Evolutionary conservation across 2,888 invertebrate species (phyloP), one percentile per base, ranked within the genome.

Genomic region (Nomada lathburiana): DNA sequence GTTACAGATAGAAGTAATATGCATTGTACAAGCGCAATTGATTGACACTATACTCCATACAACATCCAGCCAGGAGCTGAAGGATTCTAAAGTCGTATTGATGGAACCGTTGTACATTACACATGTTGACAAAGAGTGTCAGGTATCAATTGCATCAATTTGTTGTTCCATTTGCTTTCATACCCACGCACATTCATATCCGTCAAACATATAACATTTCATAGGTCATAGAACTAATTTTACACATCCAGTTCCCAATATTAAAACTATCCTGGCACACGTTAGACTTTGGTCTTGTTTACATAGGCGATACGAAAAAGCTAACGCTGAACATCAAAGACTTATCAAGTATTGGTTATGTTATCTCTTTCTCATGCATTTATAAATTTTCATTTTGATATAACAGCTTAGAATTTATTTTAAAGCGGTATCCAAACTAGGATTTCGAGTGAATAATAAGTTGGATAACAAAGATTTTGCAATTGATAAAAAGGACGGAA

Each of bases 211-310:
- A 16, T 44, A 0, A 64, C 55, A 57, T 88, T 90, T 47, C 57
- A 10, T 20, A 92, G 92, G 29, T 76, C 16, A 36, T 90, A 11
- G 84, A 89, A 26, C 53, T 92, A 60, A 80, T 85, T 73, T 71
- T 92, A 53, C 80, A 87, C 70, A 82, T 92, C 44, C 76, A 60
- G 79, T 86, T 90, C 60, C 90, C 92, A 5, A 50, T 84, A 16
- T 68, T 92, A 13, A 82, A 85, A 57, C 53, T 91, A 57, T 89
- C 90, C 20, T 76, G 84, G 0, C 75, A 83, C 23, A 76, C 53
- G n/a, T 72, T 93, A 50, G 74, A 91, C 65, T 93, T 92, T 84
- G 90, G 88, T 13, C 36, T 76, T 16, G 87, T 91, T 29, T 82
- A 84, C 23, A 55, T 91, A 26, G 90, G 90, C 2, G 85, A 90